Base-by-base conservation (phyloP, 1,140 invertebrate genomes). In the Eupristina koningsbergeri region DNA sequence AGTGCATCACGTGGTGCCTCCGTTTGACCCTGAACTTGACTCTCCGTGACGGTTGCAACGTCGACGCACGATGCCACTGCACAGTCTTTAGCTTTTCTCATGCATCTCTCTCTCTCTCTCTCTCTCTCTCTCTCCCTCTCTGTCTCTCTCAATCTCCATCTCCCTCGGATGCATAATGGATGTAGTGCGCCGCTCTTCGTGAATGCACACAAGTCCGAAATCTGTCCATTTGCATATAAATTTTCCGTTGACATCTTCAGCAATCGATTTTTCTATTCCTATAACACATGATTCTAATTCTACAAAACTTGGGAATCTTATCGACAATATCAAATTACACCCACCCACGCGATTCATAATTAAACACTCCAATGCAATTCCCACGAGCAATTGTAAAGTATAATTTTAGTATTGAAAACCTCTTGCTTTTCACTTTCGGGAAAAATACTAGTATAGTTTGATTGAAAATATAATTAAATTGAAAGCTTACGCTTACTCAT, bases 21-120 rank as follows among this genome's bases (percentile, higher is more conserved):
- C 75, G n/a, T n/a, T n/a, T n/a, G 83, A 84, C 83, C 83, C 83
- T 84, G 83, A 84, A 84, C 83, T 84, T 84, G 83, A 84, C 83
- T 84, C 83, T 64, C 26, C 78, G 69, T 75, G 74, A 80, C 69
- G 76, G 58, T 58, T 71, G 75, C 82, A 45, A 34, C 80, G 53
- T 47, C 71, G 67, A 39, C 80, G 39, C 39, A 73, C 69, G 71
- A 36, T 26, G 11, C 34, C 29, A 19, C 47, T 26, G 79, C 61
- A 39, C 31, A n/a, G 63, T n/a, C 61, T 77, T 77, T 77, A n/a
- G 63, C 39, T 77, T 77, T 77, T 77, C 47, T 77, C 29, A 26
- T 36, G n/a, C n/a, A 53, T 53, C 39, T 1, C n/a, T 2, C 50
- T 26, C 41, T 11, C 6, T 7, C 41, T 34, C 47, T 36, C 26